Evolutionary conservation across 2,888 invertebrate genomes (phyloP).

Genomic region (Lasioglossum lativentre): DNA sequence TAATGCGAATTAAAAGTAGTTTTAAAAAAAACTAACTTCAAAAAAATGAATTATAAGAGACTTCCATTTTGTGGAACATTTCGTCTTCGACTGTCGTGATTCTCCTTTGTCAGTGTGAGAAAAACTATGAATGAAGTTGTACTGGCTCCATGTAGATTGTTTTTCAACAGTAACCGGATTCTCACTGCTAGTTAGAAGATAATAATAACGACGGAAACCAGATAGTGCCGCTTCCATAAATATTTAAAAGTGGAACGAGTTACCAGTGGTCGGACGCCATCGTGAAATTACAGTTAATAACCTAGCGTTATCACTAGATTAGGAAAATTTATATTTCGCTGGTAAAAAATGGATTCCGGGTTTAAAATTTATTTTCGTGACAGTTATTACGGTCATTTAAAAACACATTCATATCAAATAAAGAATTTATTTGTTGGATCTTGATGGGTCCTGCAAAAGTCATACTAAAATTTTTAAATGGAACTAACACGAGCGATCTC

Average conservation of each 20-base stretch:
- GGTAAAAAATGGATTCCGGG: neutral
- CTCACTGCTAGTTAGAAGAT: neutral
- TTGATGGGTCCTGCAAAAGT: neutral
- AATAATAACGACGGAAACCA: neutral
- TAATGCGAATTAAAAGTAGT: too few relatives aligned
- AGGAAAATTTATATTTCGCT: neutral
- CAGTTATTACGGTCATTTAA: neutral
- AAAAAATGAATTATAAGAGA: too few relatives aligned
- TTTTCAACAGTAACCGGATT: neutral
- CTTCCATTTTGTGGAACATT: too few relatives aligned
- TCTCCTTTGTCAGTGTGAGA: too few relatives aligned
- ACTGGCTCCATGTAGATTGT: neutral
- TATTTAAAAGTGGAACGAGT: neutral
- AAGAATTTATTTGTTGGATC: neutral
- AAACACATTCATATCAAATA: neutral
- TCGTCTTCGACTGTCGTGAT: too few relatives aligned
- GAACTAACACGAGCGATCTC: too few relatives aligned
- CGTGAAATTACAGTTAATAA: neutral
- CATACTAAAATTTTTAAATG: too few relatives aligned
- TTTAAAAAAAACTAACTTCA: too few relatives aligned
- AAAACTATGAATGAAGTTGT: neutral
- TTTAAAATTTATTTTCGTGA: neutral
- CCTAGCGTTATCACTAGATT: neutral
- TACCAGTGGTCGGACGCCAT: neutral
- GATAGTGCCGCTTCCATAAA: neutral